phyloP scores from a whole-genome alignment of 2,797 vertebrate species.

The Fistularia commersonii region DNA sequence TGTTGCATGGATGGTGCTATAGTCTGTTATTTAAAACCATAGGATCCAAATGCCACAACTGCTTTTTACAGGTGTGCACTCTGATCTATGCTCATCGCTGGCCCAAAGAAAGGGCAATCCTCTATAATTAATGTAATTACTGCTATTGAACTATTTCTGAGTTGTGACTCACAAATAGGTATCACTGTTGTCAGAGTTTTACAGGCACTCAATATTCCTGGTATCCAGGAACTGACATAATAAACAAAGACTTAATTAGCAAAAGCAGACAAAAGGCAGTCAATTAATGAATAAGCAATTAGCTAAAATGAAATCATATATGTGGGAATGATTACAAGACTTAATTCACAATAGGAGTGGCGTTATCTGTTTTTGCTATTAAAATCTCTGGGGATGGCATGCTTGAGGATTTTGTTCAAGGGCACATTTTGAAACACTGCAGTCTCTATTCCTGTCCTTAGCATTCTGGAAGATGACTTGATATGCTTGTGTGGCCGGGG shows the following conservation, averaged over 20 bases:
- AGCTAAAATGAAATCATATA: too few relatives aligned
- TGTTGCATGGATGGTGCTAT: background rate
- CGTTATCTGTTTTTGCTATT: too few relatives aligned
- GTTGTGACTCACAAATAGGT: too few relatives aligned
- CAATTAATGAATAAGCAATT: too few relatives aligned
- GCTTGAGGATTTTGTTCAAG: conserved; percentile 4
- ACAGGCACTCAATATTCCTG: conserved; percentile 4
- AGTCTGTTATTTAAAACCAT: too few relatives aligned
- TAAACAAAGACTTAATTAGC: conserved; percentile 2
- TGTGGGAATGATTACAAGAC: too few relatives aligned
- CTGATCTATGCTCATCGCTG: too few relatives aligned
- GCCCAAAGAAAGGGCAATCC: background rate
- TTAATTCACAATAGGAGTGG: too few relatives aligned
- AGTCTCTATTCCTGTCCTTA: too few relatives aligned
- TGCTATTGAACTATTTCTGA: background rate
- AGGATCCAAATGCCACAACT: too few relatives aligned
- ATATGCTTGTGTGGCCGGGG: conserved; percentile 3
- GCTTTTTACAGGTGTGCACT: too few relatives aligned
- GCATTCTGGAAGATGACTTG: conserved; percentile 10
- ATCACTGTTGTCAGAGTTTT: conserved; percentile 1
- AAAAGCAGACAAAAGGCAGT: background rate
- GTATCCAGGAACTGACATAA: background rate
- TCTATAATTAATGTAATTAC: background rate
- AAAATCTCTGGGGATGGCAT: background rate
- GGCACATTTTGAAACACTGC: too few relatives aligned